phyloP scores from a whole-genome alignment of 37 sponge, comb jelly and placozoan species.

The Oopsacas minuta region DNA sequence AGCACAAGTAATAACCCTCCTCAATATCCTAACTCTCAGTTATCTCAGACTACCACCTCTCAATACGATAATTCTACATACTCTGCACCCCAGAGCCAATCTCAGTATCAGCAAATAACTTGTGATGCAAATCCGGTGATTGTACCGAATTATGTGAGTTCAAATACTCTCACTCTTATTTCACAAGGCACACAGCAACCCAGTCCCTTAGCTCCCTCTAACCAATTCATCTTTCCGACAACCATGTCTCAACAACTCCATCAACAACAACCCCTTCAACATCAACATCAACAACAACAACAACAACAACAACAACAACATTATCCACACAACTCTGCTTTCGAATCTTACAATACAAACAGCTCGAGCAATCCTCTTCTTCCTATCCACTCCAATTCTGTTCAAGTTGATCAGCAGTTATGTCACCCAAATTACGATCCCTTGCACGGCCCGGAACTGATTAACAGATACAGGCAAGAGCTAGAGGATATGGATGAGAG shows the following conservation, averaged over 20 bases:
- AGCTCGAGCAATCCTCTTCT: neutral
- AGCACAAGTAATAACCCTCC: too few relatives aligned
- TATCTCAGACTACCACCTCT: neutral
- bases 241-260: neutral
- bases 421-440: slow-evolving; percentile 3
- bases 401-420: neutral
- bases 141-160: neutral
- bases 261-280: neutral
- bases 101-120: neutral
- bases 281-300: neutral
- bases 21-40: neutral
- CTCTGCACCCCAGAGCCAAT: neutral
- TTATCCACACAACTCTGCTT: neutral
- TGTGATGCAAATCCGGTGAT: neutral
- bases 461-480: neutral
- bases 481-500: neutral
- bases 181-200: neutral
- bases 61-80: neutral
- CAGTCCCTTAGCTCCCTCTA: neutral
- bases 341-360: neutral
- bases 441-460: neutral
- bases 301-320: neutral
- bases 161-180: neutral
- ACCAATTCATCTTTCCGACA: neutral
- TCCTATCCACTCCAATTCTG: neutral